Evolutionary conservation across 2,113 vertebrate genomes (phyloP).

Genomic region (Fregata magnificens): DNA sequence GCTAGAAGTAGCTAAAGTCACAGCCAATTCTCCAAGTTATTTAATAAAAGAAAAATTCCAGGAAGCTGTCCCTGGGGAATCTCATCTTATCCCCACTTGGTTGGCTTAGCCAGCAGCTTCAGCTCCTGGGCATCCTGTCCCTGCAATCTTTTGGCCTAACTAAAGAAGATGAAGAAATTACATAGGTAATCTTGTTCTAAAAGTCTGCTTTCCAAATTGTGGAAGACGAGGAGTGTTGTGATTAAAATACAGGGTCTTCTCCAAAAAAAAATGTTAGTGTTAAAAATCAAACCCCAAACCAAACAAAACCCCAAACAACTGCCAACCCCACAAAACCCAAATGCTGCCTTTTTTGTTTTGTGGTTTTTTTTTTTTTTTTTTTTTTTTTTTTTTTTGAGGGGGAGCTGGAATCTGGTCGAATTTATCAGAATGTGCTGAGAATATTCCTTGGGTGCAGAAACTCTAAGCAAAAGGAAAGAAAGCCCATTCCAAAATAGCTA

Average conservation of each 20-base stretch:
- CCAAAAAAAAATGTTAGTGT: not conserved
- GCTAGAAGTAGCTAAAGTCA: not conserved
- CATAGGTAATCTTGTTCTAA: not conserved
- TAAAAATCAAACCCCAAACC: not conserved
- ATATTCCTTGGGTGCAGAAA: not conserved
- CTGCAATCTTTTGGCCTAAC: not conserved
- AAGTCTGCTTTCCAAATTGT: not conserved
- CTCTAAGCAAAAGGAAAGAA: not conserved
- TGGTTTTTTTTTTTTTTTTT: not conserved
- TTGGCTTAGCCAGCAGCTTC: not conserved
- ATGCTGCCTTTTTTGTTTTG: not conserved
- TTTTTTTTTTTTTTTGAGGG: not conserved
- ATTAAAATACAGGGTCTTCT: not conserved
- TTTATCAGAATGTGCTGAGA: not conserved
- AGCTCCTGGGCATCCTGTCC: not conserved
- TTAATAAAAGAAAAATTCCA: not conserved
- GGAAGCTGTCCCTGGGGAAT: not conserved
- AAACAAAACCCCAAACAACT: not conserved
- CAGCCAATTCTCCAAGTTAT: not conserved
- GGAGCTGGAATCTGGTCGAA: not conserved
- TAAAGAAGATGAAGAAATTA: not conserved
- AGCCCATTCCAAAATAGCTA: not conserved
- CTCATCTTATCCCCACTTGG: not conserved
- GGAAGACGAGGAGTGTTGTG: not conserved
- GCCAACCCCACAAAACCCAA: not conserved